Evolutionary conservation across 2,888 invertebrate species (phyloP).

Genomic region (Cantharis lateralis): DNA sequence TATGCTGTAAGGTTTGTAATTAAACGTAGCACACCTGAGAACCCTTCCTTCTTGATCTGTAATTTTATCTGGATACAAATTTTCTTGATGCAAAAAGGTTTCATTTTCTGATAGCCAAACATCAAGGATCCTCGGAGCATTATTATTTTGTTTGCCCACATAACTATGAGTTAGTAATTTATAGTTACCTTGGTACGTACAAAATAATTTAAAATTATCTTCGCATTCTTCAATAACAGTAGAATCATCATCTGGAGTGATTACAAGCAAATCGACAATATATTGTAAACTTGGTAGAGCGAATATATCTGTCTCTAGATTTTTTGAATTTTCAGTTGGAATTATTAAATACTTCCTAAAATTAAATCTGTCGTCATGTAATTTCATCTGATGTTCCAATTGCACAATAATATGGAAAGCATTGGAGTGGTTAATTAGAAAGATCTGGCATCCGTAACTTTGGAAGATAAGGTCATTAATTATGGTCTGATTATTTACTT

Average conservation of each 20-base stretch:
- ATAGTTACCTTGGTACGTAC: conserved; percentile 43
- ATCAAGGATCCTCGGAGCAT: conserved; percentile 44
- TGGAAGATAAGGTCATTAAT: conserved; percentile 35
- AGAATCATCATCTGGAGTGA: conserved; percentile 9
- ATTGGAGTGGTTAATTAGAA: conserved; percentile 53
- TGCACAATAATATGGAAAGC: conserved; percentile 54
- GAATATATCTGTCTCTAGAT: conserved; percentile 50
- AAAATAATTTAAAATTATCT: conserved; percentile 18
- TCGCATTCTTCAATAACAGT: neutral
- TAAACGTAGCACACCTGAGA: conserved; percentile 61
- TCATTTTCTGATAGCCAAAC: conserved; percentile 39
- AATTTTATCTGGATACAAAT: conserved; percentile 43
- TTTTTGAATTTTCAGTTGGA: conserved; percentile 47
- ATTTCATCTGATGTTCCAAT: conserved; percentile 54
- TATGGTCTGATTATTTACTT: conserved; percentile 12
- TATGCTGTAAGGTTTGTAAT: conserved; percentile 65
- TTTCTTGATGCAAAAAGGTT: conserved; percentile 29
- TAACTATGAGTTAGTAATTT: conserved; percentile 57
- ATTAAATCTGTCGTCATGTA: conserved; percentile 56
- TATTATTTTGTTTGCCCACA: conserved; percentile 48
- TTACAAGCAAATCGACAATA: conserved; percentile 20
- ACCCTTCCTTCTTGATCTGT: conserved; percentile 44
- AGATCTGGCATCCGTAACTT: conserved; percentile 60
- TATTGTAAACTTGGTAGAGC: conserved; percentile 18
- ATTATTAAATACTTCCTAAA: conserved; percentile 57